A percentile compares a stretch with the other conserved stretches of the same genome.
Conservation (phyloP, 2,113 vertebrate genomes). For the Chrysochloris asiatica region DNA sequence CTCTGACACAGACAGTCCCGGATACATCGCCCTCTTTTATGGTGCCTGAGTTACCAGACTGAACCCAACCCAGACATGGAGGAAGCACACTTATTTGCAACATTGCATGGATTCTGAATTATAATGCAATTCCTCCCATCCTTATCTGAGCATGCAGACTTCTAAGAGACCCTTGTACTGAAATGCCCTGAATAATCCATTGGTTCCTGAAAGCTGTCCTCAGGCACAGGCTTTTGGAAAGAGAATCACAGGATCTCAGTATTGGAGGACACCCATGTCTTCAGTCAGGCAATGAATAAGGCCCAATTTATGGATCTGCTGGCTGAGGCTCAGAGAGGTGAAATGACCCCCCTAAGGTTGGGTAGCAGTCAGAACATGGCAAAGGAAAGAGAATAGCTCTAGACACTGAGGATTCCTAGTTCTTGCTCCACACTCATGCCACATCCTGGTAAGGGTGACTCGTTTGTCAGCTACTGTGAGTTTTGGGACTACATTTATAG, state of each 20-base stretch:
- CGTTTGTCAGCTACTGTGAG: not conserved
- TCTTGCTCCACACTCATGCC: not conserved
- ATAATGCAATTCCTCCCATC: not conserved
- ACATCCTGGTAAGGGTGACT: not conserved
- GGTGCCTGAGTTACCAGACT: slow-evolving; percentile 20
- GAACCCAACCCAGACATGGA: not conserved
- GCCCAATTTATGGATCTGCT: not conserved
- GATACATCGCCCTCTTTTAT: not conserved
- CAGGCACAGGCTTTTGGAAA: not conserved
- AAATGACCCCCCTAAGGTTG: not conserved
- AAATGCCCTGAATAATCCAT: not conserved
- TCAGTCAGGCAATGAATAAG: not conserved
- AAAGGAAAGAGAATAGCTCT: not conserved
- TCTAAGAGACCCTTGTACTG: not conserved
- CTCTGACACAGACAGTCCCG: slow-evolving; percentile 44
- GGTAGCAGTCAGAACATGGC: rapidly evolving
- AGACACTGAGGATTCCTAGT: no score
- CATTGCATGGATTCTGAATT: not conserved
- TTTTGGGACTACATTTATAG: not conserved
- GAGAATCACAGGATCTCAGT: not conserved
- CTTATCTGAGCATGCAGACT: not conserved
- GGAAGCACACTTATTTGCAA: not conserved
- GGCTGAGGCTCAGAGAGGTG: not conserved
- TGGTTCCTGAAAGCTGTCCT: not conserved
- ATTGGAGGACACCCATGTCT: not conserved